Conservation (phyloP, 2,797 vertebrate species). For the Erpetoichthys calabaricus region DNA sequence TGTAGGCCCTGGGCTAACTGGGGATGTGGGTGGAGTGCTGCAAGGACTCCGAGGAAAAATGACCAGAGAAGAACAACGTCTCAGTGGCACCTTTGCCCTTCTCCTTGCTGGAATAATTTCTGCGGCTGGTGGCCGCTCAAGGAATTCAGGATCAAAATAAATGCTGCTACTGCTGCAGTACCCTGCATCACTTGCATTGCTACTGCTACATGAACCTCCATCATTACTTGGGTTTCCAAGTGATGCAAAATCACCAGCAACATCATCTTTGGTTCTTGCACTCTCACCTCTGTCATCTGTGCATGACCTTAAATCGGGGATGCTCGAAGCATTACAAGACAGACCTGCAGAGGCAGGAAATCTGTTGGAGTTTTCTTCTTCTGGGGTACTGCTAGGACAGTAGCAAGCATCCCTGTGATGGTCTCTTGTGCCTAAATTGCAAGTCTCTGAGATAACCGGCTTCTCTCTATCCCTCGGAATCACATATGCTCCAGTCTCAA, state of each 20-base stretch:
- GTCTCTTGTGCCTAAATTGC: no score
- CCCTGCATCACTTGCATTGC: slow-evolving; percentile 48
- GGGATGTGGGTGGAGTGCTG: slow-evolving; percentile 72
- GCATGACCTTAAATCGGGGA: slow-evolving; percentile 47
- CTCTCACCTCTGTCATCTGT: slow-evolving; percentile 39
- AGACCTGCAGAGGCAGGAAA: slow-evolving; percentile 35
- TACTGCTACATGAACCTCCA: slow-evolving; percentile 42
- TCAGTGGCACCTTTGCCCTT: slow-evolving; percentile 59
- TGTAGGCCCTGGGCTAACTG: slow-evolving; percentile 44
- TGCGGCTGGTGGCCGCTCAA: slow-evolving; percentile 40
- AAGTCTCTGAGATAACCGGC: no score
- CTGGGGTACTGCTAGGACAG: no score
- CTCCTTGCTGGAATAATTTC: slow-evolving; percentile 35
- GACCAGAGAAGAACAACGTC: slow-evolving; percentile 84
- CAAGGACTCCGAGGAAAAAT: slow-evolving; percentile 83
- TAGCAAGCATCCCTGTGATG: no score
- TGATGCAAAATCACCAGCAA: slow-evolving; percentile 21
- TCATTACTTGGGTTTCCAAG: slow-evolving; percentile 32
- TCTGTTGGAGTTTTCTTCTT: slow-evolving; percentile 22
- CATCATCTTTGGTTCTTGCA: slow-evolving; percentile 3
- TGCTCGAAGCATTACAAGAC: slow-evolving; percentile 35
- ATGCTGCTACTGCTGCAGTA: slow-evolving; percentile 53
- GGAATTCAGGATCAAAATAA: slow-evolving; percentile 59
- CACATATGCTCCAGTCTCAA: slow-evolving; percentile 20
- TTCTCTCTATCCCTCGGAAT: slow-evolving; percentile 6